Percentiles rank a stretch among this genome's conserved stretches.
Conservation (phyloP, 2,113 vertebrate species). For the Brienomyrus longianalis region DNA sequence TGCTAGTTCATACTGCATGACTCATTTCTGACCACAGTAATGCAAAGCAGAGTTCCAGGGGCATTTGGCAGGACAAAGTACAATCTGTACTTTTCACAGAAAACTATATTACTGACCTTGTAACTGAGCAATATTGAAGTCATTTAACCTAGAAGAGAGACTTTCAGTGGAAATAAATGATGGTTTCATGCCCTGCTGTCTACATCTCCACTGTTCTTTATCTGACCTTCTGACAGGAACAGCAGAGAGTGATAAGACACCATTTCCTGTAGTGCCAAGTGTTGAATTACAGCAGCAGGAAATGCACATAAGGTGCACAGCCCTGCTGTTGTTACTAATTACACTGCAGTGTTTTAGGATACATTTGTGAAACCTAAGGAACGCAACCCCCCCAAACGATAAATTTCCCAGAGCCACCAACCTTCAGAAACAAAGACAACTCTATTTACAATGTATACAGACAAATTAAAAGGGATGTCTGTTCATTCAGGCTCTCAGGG, state of each 20-base stretch:
- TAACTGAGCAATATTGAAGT: neutral
- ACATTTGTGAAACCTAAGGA: constrained; percentile 2
- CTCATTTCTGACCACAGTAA: neutral
- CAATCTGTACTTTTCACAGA: neutral
- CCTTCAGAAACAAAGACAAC: constrained; percentile 1
- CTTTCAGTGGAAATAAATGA: neutral
- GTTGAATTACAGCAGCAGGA: neutral
- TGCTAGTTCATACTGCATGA: neutral
- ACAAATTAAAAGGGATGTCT: neutral
- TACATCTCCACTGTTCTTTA: neutral
- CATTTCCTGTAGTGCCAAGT: constrained; percentile 6
- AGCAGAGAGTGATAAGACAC: neutral
- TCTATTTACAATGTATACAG: neutral
- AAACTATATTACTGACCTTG: neutral
- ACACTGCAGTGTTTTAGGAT: neutral
- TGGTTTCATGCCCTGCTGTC: neutral
- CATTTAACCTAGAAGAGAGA: neutral
- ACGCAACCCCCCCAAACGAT: neutral
- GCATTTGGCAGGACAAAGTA: neutral
- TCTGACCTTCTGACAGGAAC: neutral
- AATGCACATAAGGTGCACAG: neutral
- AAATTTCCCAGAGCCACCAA: neutral
- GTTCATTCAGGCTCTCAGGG: neutral
- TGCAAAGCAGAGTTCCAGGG: neutral
- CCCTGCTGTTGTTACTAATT: neutral